Evolutionary conservation across 2,888 invertebrate genomes (phyloP), one percentile per base, ranked within the genome.

Genomic region (Rhamphomyia laevipes): DNA sequence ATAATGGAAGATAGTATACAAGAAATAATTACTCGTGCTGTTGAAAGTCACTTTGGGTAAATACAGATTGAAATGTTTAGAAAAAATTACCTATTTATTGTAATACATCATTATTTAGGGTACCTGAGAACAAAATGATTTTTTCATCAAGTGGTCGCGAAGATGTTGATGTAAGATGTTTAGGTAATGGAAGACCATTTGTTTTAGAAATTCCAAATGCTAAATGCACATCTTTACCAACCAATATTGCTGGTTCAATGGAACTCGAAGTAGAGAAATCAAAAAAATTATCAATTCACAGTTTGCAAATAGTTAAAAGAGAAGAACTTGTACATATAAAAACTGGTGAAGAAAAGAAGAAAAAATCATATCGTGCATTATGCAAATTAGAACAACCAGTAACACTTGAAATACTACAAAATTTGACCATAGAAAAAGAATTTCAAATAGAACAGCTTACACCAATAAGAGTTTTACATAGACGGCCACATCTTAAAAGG

Each of bases 121-220:
- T 62, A 6, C 55, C 59, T 1, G 54, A 55, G 2, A 56, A 61
- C 2, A 65, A 63, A 27, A 69, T 81, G n/a, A 86, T 85, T 63
- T 91, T 96, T 71, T 80, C 87, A 57, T 81, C 94, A 3, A 93
- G 95, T 47, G 96, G 97, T 0, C 75, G 99, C 37, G 97, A 99
- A 72, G 99, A 99, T 72, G 90, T 95, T 1, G 99, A 99, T 72
- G 97, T 97, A 0, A 75, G 94, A 50, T 96, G 91, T 71, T 71
- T 99, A 52, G 92, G 94, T 1, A 75, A 80, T 51, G 97, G 97
- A 0, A 73, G 97, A 10, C 97, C 97, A 0, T 99, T 97, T 73
- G 87, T 88, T 1, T 72, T 96, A 1, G 93, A 96, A 75, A 77
- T 92, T 38, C 62, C 79, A 1, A 80, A 87, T 67, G 82, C 88